These are phyloP conservation scores for Champsocephalus gunnari DNA, from an alignment of 2,797 vertebrate species.

Conservation along the genomic window DNA sequence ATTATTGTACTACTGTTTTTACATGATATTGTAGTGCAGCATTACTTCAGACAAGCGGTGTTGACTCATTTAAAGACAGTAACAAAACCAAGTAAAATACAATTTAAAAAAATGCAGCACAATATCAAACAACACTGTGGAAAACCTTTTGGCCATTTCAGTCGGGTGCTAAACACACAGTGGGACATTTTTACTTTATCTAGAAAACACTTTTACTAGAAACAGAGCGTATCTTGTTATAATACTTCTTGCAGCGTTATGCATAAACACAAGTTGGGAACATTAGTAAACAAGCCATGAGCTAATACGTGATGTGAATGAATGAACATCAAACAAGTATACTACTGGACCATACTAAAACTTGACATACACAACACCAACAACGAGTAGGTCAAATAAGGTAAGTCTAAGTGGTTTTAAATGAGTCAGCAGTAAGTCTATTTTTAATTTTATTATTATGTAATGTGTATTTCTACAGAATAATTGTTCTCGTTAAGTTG, in stretches of 20 bases:
- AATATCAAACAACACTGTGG: neutral
- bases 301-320: neutral
- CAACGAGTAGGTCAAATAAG: no score
- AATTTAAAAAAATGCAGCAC: neutral
- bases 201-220: neutral
- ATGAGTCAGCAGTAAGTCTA: neutral
- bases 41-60: neutral
- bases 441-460: neutral
- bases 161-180: neutral
- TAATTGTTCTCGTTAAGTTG: slow-evolving; percentile 5
- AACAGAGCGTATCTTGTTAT: neutral
- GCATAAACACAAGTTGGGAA: no score
- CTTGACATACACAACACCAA: neutral
- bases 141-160: neutral
- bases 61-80: no score
- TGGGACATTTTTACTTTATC: neutral
- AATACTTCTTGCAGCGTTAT: neutral
- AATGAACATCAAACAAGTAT: neutral
- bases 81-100: neutral
- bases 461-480: neutral
- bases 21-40: neutral
- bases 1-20: neutral
- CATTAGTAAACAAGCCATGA: no score
- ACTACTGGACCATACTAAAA: neutral
- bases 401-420: no score